phyloP scores from a whole-genome alignment of 2,797 vertebrate species.

The Anomalospiza imberbis region DNA sequence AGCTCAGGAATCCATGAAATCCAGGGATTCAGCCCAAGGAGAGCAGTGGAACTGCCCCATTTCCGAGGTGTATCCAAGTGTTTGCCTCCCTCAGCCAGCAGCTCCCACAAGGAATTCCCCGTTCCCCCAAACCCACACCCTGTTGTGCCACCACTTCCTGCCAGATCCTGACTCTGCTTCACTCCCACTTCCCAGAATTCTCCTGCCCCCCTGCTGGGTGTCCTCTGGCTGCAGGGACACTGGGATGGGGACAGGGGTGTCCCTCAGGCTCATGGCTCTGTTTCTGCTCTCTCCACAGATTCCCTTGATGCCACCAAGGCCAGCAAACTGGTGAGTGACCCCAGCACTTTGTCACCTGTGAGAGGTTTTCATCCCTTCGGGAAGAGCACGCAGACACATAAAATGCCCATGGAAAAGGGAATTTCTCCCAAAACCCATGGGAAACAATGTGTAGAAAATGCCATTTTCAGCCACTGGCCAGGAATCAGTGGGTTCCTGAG shows the following conservation, averaged over 20 bases:
- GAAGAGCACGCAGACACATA: fast-evolving
- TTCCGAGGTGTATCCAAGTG: fast-evolving
- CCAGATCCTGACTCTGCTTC: neutral
- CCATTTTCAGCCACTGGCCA: neutral
- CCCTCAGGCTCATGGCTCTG: neutral
- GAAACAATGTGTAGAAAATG: neutral
- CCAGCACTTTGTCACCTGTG: neutral
- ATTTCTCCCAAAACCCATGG: fast-evolving
- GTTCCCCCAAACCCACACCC: neutral
- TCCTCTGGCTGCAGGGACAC: neutral
- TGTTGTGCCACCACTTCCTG: neutral
- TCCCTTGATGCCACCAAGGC: neutral
- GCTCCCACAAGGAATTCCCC: neutral
- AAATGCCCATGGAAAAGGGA: fast-evolving
- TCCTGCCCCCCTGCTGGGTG: neutral
- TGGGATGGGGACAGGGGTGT: neutral
- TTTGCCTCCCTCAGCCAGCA: neutral
- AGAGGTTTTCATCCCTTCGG: neutral
- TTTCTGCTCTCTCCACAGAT: neutral
- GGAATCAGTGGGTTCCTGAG: neutral
- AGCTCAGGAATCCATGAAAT: neutral
- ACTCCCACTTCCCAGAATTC: neutral
- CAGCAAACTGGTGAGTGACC: slow-evolving; percentile 29
- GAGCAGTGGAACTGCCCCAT: neutral
- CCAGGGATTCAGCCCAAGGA: neutral